Base-by-base conservation (phyloP, 2,888 invertebrate species). In the Gnatocerus cornutus region DNA sequence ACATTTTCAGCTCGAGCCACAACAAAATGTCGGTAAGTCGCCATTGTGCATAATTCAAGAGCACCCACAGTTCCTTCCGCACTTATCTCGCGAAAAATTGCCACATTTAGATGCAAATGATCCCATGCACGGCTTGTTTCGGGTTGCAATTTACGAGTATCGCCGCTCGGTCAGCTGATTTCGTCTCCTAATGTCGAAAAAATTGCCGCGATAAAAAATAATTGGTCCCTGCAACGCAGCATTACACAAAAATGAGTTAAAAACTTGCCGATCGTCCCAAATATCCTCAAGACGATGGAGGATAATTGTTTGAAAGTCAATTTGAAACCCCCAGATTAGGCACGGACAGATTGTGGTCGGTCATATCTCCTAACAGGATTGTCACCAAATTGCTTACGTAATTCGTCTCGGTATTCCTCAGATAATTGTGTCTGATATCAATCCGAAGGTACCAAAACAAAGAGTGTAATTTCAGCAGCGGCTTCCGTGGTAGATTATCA, bases 61-160 rank as follows among this genome's bases (percentile, higher is more conserved):
- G 8, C 2, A 37, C 4, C 9, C 37, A 37, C 7, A 5, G 48
- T 48, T 48, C 9, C 56, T 65, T 56, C 65, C 65, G 56, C 46
- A 65, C 65, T 65, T 65, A 65, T 65, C 65, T 65, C 16, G 63
- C 56, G 48, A 56, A 48, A 65, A 56, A 65, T 56, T 56, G 50
- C 56, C 65, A 65, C 65, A 65, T 65, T 65, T 65, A 65, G 65
- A 65, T 65, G 65, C 65, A 65, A 65, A 65, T 65, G 65, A 64
- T 48, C 6, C 27, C 62, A 39, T 48, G 21, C 52, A 50, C 45
- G 16, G 39, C 56, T 56, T 48, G 65, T 65, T 65, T 65, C 56
- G 64, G 55, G 65, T 65, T 56, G 65, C 65, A 65, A 56, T 56
- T 56, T 65, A 56, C 56, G 46, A 37, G 56, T 48, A 45, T 43